phyloP scores from a whole-genome alignment of 2,888 invertebrate genomes.

The Phragmatobia fuliginosa region DNA sequence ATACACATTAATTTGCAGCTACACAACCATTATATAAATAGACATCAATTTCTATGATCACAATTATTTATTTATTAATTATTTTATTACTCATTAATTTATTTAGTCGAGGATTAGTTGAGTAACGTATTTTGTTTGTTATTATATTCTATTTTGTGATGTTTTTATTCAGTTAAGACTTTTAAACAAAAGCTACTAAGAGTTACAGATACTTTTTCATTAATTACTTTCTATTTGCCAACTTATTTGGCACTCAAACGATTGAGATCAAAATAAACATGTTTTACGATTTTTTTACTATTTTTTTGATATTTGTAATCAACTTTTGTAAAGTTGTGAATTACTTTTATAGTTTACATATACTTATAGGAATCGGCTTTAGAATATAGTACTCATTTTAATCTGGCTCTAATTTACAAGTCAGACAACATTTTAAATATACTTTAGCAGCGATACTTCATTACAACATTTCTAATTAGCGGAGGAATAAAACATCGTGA shows the following conservation, averaged over 20 bases:
- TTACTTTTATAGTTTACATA: too few species aligned
- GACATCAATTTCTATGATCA: slow-evolving; percentile 59
- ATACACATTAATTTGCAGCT: slow-evolving; percentile 47
- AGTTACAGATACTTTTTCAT: not conserved
- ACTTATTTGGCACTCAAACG: not conserved
- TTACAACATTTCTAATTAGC: slow-evolving; percentile 21
- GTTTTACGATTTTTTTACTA: too few species aligned
- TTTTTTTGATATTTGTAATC: too few species aligned
- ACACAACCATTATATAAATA: slow-evolving; percentile 63
- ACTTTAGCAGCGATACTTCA: not conserved
- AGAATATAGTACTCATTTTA: too few species aligned
- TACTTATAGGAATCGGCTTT: too few species aligned
- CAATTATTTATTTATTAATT: slow-evolving; percentile 35
- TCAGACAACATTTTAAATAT: not conserved
- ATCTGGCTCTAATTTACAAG: not conserved
- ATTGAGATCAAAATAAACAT: too few species aligned
- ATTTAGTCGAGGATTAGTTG: not conserved
- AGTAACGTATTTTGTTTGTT: not conserved
- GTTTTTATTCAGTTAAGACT: too few species aligned
- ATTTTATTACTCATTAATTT: slow-evolving; percentile 25
- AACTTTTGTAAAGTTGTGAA: too few species aligned
- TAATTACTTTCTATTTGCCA: not conserved
- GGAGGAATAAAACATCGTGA: not conserved
- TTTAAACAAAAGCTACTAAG: too few species aligned
- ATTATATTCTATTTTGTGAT: not conserved